A percentile compares a stretch with the other conserved stretches of the same genome.
Evolutionary conservation across 2,113 vertebrate genomes (phyloP).

Genomic region (Siniperca chuatsi): DNA sequence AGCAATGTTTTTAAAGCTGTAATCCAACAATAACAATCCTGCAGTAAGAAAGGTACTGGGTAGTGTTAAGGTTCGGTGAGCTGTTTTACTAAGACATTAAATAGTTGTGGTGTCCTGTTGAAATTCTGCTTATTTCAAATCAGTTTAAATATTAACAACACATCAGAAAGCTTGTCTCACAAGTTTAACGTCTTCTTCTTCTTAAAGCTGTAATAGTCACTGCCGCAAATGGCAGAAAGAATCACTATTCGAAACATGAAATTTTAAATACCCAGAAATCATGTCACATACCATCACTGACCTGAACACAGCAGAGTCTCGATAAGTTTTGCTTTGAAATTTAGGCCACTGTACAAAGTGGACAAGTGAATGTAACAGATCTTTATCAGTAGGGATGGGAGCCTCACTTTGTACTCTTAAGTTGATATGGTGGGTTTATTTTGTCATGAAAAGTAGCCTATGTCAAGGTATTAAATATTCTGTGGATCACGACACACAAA

Average conservation of each 20-base stretch:
- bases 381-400: not conserved
- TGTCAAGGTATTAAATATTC: not conserved
- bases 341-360: not conserved
- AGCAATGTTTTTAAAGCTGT: conserved; percentile 13
- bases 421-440: not conserved
- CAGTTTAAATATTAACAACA: not conserved
- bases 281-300: not conserved
- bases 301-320: not conserved
- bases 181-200: not conserved
- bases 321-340: not conserved
- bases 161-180: too few species aligned
- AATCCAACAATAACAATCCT: not conserved
- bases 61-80: not conserved
- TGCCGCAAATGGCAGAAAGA: not conserved
- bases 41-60: not conserved
- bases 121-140: not conserved
- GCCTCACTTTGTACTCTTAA: not conserved
- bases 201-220: not conserved
- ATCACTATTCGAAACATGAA: not conserved
- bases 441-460: not conserved
- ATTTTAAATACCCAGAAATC: not conserved
- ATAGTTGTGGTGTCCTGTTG: not conserved
- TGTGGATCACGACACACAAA: not conserved
- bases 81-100: not conserved
- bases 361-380: not conserved